Evolutionary conservation across 1,140 invertebrate species (phyloP), one percentile per base, ranked within the genome.

Genomic region (Metaphire vulgaris): DNA sequence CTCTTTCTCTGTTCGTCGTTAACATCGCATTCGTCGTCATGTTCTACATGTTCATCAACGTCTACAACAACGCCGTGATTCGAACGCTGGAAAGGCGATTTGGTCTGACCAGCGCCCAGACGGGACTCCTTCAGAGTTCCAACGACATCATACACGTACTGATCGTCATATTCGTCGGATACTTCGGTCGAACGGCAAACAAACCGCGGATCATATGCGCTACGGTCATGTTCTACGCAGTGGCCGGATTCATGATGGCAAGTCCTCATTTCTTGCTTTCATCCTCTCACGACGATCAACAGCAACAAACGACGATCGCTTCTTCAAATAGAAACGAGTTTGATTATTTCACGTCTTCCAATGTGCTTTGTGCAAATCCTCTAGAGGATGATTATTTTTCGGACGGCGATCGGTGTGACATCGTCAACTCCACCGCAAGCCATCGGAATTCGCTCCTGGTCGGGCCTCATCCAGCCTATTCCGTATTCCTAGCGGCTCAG

Each of bases 141-240:
- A 83, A 85, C 75, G 83, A 85, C 70, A 79, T 84, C 1, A 82
- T 82, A 21, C 83, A 79, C 76, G 78, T 85, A 2, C 26, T 78
- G 6, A 79, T 80, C 34, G 82, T 80, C 0, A 76, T 84, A 0
- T 77, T 82, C 65, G 78, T 82, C 68, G 80, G 81, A 28, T 80
- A 82, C 74, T 76, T 81, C 74, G 80, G 81, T 1, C 73, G 79
- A 1, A 80, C 72, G 31, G 74, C 80, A 0, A 81, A 84, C 72
- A 81, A 82, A 30, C 84, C 83, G 0, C 76, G 83, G 16, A 77
- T 79, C 0, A 71, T 85, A 0, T 79, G 80, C 0, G 12, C 82
- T 14, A 77, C 76, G 14, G 81, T 80, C 0, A 34, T 83, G 1
- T 70, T 82, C 15, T 83, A 77, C 74, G 83, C 83, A 0, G 16